Base-by-base conservation (phyloP, 1,140 invertebrate genomes). In the Tachypleus tridentatus region DNA sequence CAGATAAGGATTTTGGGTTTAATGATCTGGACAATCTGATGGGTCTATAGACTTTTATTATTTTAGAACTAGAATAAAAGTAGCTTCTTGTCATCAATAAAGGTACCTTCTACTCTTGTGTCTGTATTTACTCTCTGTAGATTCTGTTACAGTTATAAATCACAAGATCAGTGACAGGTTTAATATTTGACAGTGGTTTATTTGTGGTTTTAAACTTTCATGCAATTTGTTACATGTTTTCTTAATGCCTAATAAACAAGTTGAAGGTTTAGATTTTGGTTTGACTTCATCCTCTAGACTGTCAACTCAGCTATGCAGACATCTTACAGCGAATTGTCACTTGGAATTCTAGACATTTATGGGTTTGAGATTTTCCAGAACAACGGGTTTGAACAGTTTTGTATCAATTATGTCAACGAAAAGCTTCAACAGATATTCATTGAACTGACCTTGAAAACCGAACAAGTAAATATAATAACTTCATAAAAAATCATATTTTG, bases 361-460 rank as follows among this genome's bases (percentile, higher is more conserved):
- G 96, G 96, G n/a, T 99, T 98, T 80, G 93, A 97, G 78, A 97
- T 95, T 78, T 96, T 96, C 77, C 89, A 91, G 65, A 85, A 90
- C 60, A 97, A 97, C 80, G 93, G 89, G 71, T 96, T 94, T 79
- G 93, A 97, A 71, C 84, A 86, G 73, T 84, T 86, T 72, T 85
- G 84, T 71, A 86, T 86, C 72, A 86, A 86, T 71, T 86, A 85
- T 73, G 85, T 83, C 68, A 86, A 86, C 75, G 84, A 86, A 73
- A 86, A 85, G 66, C 76, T 86, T 29, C 93, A 97, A 75, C 93
- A 97, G 78, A 94, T 97, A 77, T 97, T 97, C 80, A 97, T 97
- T 77, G 92, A 97, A 76, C 83, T 91, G 58, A 95, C 96, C 61
- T 76, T 97, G 29, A 94, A 93, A 76, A 89, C 92, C 72, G 96